Base-by-base conservation (phyloP, 2,888 invertebrate genomes). In the Drosophila nr. medialis region DNA sequence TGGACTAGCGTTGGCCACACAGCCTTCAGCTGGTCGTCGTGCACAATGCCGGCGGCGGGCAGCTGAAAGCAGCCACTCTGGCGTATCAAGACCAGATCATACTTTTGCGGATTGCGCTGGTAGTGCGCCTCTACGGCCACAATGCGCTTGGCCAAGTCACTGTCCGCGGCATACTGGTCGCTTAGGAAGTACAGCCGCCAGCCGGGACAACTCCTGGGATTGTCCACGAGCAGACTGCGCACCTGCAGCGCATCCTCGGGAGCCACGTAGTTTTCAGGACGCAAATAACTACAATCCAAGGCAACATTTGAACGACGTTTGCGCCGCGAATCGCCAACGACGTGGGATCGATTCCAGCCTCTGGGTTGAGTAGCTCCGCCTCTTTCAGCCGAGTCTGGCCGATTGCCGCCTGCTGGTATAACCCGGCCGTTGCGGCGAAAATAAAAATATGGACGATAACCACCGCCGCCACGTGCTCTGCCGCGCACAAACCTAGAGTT, bases 101-200 rank as follows among this genome's bases (percentile, higher is more conserved):
- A 93, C 5, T 67, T 51, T 0, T 49, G 21, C 0, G 82, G 72
- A 77, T 92, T 71, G 2, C 75, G 77, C 27, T 77, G 87, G 48
- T 95, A 93, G 86, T 95, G 96, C 4, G 92, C 91, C 88, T 95
- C 94, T 77, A 95, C 93, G 10, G 94, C 92, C 81, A 94, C 91
- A 4, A 95, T 91, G 82, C 94, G 94, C 61, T 91, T 91, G 7
- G 94, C 92, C 24, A 94, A 92, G 0, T 93, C 91, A 13, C 94
- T 94, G 36, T 93, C 93, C 18, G 94, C 93, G 67, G 90, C 90
- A 70, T 93, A 94, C 58, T 92, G 94, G 94, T 96, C 95, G 63
- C 94, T 94, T 42, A 96, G 95, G 92, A 97, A 96, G 93, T 98
- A 98, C 11, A 96, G 93, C 77, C 95, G 95, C 96, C 97, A 97